Evolutionary conservation across 1,140 invertebrate species (phyloP).

Genomic region (Lepidurus couesii): DNA sequence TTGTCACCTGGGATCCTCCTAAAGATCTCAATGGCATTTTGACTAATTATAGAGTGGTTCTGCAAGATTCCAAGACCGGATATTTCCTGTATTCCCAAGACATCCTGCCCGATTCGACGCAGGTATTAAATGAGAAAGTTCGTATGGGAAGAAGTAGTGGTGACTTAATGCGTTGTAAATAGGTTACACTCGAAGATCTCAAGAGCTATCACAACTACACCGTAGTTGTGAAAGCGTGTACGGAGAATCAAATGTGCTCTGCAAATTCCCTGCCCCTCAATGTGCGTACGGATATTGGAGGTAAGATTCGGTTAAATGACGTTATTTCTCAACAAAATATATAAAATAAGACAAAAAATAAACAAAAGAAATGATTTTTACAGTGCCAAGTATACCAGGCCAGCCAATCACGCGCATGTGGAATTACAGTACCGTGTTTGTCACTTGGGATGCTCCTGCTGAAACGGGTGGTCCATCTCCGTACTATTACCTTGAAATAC

Average conservation of each 20-base stretch:
- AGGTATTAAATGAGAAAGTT: neutral
- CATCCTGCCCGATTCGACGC: neutral
- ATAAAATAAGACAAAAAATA: no score
- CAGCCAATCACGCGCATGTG: neutral
- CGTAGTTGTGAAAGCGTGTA: conserved; percentile 62
- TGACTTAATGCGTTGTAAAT: conserved; percentile 26
- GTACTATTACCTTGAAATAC: neutral
- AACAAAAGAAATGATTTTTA: neutral
- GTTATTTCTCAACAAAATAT: neutral
- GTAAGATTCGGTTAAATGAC: conserved; percentile 41
- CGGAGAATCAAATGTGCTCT: conserved; percentile 58
- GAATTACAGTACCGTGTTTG: neutral
- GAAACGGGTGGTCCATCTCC: neutral
- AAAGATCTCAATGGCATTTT: conserved; percentile 64
- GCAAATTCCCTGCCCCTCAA: conserved; percentile 45
- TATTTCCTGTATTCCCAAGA: neutral
- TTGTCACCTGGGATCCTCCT: conserved; percentile 64
- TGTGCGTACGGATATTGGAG: conserved; percentile 55
- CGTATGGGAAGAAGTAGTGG: neutral
- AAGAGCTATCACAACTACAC: conserved; percentile 56
- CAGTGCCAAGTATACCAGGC: neutral
- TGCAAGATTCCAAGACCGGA: neutral
- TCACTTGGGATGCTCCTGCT: neutral
- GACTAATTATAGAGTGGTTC: conserved; percentile 59
- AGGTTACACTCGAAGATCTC: conserved; percentile 41